These are phyloP conservation scores for Metellina segmentata DNA, from an alignment of 2,888 invertebrate species.

Conservation along the genomic window DNA sequence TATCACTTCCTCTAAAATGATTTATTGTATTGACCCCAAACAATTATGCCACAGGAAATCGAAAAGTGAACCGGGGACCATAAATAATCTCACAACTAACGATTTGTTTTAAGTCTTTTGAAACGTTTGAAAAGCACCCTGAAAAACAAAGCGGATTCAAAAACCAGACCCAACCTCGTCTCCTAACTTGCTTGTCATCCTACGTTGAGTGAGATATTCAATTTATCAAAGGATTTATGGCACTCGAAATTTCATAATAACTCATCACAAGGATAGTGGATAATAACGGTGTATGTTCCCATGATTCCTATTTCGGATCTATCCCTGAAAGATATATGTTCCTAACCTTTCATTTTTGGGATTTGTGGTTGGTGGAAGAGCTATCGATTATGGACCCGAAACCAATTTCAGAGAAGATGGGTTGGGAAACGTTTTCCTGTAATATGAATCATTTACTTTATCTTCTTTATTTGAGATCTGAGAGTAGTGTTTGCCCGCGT, in stretches of 20 bases:
- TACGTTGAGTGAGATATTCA: conserved; percentile 39
- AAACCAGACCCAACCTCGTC: neutral
- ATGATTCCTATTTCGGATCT: conserved; percentile 61
- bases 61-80: neutral
- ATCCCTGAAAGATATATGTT: conserved; percentile 62
- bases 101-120: neutral
- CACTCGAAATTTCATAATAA: conserved; percentile 44
- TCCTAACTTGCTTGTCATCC: conserved; percentile 19
- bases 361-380: conserved; percentile 46
- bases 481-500: neutral
- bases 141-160: neutral
- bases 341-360: conserved; percentile 55
- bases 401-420: conserved; percentile 59
- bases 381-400: conserved; percentile 48
- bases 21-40: neutral
- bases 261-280: conserved; percentile 32
- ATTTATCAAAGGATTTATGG: conserved; percentile 57
- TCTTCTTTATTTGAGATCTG: conserved; percentile 5
- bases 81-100: neutral
- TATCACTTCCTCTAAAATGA: neutral
- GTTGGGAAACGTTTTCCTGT: conserved; percentile 45
- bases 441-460: conserved; percentile 64
- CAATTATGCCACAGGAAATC: neutral
- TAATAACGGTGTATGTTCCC: conserved; percentile 46
- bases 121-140: neutral